Percentiles rank a stretch among this genome's conserved stretches.
These are phyloP conservation scores for Drosophila pectinifera DNA, from an alignment of 1,140 invertebrate genomes.

Conservation along the genomic window DNA sequence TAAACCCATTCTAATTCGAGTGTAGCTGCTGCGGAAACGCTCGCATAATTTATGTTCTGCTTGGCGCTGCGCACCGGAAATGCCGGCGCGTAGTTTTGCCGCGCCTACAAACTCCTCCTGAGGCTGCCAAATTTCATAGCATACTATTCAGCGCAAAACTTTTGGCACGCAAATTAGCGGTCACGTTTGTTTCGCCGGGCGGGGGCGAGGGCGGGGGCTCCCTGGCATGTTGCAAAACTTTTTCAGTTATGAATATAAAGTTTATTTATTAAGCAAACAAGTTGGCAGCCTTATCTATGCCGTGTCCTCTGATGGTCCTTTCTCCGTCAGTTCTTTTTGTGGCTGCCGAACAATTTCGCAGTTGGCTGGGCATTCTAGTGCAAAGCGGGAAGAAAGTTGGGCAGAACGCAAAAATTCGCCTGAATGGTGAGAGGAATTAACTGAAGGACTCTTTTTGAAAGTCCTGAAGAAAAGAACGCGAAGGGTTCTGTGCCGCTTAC, in stretches of 20 bases:
- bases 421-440: conserved; percentile 60
- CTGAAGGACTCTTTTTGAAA: conserved; percentile 28
- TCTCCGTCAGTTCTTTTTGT: conserved; percentile 47
- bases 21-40: conserved; percentile 67
- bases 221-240: conserved; percentile 58
- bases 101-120: conserved; percentile 22
- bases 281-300: conserved; percentile 74
- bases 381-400: background rate
- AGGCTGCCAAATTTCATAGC: conserved; percentile 52
- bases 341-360: conserved; percentile 67
- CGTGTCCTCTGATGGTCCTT: conserved; percentile 49
- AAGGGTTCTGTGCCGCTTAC: conserved; percentile 12
- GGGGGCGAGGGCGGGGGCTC: background rate
- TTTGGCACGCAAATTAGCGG: conserved; percentile 77
- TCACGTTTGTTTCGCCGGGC: conserved; percentile 70
- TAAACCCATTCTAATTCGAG: background rate
- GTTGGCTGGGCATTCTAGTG: conserved; percentile 48
- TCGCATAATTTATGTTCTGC: conserved; percentile 78
- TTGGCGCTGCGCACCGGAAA: conserved; percentile 68
- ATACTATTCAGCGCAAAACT: conserved; percentile 70
- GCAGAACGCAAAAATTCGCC: conserved; percentile 27
- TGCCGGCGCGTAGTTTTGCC: conserved; percentile 64
- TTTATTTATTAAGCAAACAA: conserved; percentile 83
- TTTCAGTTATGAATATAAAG: conserved; percentile 84
- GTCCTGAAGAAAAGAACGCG: conserved; percentile 22